These are phyloP conservation scores for Drosophila gunungcola DNA, from an alignment of 1,140 invertebrate species.

Conservation along the genomic window DNA sequence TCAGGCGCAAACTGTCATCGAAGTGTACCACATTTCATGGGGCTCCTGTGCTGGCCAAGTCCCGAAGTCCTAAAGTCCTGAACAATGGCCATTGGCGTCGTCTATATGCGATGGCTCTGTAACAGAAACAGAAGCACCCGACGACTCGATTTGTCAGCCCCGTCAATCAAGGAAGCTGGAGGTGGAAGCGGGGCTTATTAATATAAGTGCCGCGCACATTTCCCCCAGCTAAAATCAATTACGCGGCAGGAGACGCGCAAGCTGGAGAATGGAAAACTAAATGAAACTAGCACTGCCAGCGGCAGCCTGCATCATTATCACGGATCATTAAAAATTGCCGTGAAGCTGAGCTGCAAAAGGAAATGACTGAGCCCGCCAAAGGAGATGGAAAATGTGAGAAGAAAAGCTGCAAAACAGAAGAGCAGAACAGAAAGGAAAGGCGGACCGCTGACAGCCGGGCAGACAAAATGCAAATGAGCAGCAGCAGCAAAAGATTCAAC, in stretches of 20 bases:
- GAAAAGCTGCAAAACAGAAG: constrained; percentile 23
- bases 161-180: constrained; percentile 60
- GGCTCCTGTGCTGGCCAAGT: neutral
- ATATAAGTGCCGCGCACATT: constrained; percentile 41
- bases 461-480: constrained; percentile 79
- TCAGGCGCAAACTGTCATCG: constrained; percentile 28
- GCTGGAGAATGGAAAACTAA: constrained; percentile 30
- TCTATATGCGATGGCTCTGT: neutral
- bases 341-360: constrained; percentile 42
- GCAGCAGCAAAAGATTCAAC: constrained; percentile 35
- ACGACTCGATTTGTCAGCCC: constrained; percentile 67
- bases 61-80: constrained; percentile 10
- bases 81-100: constrained; percentile 36
- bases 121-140: constrained; percentile 18
- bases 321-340: constrained; percentile 79
- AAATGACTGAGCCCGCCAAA: constrained; percentile 58
- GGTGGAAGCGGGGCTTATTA: constrained; percentile 38
- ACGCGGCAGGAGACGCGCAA: constrained; percentile 23
- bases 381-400: constrained; percentile 6
- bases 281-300: constrained; percentile 55
- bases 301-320: constrained; percentile 76
- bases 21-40: constrained; percentile 42
- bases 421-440: constrained; percentile 18
- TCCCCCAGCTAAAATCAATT: constrained; percentile 56
- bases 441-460: constrained; percentile 39